A percentile compares a stretch with the other conserved stretches of the same genome.
phyloP scores from a whole-genome alignment of 2,797 vertebrate genomes.

The Sitta carolinensis region DNA sequence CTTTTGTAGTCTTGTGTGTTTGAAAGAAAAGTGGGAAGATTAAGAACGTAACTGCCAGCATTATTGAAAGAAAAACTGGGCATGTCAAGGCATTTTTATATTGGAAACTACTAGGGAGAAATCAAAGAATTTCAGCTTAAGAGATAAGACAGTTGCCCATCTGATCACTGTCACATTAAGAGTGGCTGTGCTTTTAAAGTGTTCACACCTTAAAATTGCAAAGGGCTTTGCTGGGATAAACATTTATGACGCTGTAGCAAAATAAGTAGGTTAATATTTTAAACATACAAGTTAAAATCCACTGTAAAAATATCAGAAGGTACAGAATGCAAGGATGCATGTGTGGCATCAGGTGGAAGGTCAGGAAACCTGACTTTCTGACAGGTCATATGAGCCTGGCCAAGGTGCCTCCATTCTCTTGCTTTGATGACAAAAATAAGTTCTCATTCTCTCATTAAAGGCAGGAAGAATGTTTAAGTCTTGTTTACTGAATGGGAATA shows the following conservation, averaged over 20 bases:
- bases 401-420: background rate
- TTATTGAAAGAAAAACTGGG: background rate
- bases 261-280: background rate
- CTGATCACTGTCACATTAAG: background rate
- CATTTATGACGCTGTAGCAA: background rate
- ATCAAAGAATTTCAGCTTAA: background rate
- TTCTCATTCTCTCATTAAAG: background rate
- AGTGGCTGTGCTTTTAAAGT: background rate
- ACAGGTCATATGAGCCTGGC: background rate
- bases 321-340: background rate
- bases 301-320: background rate
- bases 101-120: background rate
- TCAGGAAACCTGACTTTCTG: background rate
- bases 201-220: background rate
- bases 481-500: background rate
- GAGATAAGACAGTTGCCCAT: background rate
- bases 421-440: background rate
- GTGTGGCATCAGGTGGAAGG: background rate
- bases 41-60: background rate
- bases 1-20: background rate
- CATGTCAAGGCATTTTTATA: background rate
- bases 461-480: background rate
- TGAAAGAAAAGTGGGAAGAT: background rate
- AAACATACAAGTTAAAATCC: background rate
- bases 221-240: background rate